Evolutionary conservation across 2,797 vertebrate genomes (phyloP).

Genomic region (Phalanger gymnotis): DNA sequence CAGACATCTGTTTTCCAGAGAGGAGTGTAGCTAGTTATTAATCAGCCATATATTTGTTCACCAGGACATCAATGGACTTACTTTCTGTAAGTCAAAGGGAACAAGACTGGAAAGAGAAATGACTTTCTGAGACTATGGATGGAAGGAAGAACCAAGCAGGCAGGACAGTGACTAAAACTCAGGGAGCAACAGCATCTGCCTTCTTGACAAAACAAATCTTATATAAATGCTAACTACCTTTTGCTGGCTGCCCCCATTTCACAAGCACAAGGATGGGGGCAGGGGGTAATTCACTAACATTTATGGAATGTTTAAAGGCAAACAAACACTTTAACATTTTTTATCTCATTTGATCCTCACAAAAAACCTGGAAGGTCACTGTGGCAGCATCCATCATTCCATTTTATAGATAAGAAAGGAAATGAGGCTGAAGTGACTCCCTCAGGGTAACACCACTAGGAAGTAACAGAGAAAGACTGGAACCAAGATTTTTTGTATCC

Average conservation of each 20-base stretch:
- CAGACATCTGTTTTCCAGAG: neutral
- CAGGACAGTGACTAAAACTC: neutral
- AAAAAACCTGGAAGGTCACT: neutral
- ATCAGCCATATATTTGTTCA: neutral
- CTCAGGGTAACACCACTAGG: neutral
- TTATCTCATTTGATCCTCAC: neutral
- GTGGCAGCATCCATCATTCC: neutral
- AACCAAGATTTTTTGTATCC: neutral
- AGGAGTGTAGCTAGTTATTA: neutral
- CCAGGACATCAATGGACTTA: neutral
- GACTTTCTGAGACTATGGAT: neutral
- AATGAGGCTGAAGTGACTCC: neutral
- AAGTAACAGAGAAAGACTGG: neutral
- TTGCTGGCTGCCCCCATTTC: neutral
- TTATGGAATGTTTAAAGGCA: neutral
- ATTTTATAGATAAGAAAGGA: neutral
- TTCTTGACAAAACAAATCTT: neutral
- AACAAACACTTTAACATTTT: neutral
- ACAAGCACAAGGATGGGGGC: neutral
- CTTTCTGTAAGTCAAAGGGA: neutral
- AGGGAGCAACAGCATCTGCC: neutral
- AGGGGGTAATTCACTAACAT: neutral
- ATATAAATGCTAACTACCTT: neutral
- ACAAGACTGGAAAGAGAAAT: neutral
- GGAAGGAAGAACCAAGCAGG: neutral